phyloP scores from a whole-genome alignment of 2,888 invertebrate genomes.

The Diarsia rubi region DNA sequence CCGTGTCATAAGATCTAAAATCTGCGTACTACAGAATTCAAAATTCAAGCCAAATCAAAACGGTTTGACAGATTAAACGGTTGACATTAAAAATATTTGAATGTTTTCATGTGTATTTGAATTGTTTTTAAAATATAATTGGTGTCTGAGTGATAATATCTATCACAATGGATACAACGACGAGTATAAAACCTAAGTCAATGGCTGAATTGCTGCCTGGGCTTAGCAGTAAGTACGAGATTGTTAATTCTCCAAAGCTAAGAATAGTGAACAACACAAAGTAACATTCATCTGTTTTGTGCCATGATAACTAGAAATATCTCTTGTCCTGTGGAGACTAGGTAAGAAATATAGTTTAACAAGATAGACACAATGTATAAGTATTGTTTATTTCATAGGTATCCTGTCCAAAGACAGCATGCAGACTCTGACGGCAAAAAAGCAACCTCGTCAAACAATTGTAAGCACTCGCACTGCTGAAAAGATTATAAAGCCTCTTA shows the following conservation, averaged over 20 bases:
- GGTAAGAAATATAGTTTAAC: not conserved
- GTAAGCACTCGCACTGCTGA: constrained; percentile 74
- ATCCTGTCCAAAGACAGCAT: constrained; percentile 77
- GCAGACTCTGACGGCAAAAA: constrained; percentile 75
- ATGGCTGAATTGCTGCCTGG: constrained; percentile 82
- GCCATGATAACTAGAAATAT: not conserved
- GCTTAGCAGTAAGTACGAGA: constrained; percentile 74
- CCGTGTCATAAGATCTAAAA: not conserved
- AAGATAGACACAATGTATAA: not conserved
- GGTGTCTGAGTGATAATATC: constrained; percentile 33
- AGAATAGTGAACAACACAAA: not conserved
- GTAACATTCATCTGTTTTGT: not conserved
- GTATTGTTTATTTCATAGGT: constrained; percentile 69
- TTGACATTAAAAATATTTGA: constrained; percentile 64
- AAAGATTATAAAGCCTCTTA: constrained; percentile 78
- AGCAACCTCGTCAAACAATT: constrained; percentile 74
- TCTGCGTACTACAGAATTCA: constrained; percentile 33
- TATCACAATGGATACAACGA: constrained; percentile 74
- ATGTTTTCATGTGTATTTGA: constrained; percentile 57
- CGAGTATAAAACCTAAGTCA: constrained; percentile 76
- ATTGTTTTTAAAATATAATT: constrained; percentile 42
- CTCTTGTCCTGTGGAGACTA: not conserved
- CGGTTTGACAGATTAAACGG: constrained; percentile 63
- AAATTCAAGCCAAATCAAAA: constrained; percentile 46
- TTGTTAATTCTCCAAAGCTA: constrained; percentile 31